Base-by-base conservation (phyloP, 2,113 vertebrate genomes). In the Gorsachius goisagi region DNA sequence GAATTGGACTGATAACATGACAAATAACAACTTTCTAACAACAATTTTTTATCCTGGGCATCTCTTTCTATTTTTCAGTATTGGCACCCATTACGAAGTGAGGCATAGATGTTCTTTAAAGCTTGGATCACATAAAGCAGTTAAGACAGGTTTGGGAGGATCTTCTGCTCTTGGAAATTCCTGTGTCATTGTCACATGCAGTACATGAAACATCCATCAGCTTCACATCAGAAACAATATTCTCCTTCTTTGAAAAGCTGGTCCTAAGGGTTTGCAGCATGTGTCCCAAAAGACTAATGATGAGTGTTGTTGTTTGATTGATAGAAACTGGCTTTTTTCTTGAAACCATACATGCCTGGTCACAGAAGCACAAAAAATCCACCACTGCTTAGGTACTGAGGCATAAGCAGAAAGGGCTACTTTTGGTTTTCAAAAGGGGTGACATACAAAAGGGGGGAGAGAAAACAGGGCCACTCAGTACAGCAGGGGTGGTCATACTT, bases 131-230 rank as follows among this genome's bases (percentile, higher is more conserved):
- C 53, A 77, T 88, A 85, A 96, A 95, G 69, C 68, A 85, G 39
- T 35, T 91, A 77, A 81, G 86, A 91, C 50, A 66, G 78, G 52
- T 95, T 90, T 90, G 90, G 79, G 93, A 97, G 74, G 93, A 97
- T 69, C 85, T 76, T 95, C 94, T 95, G 63, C 97, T 97, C 92
- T 68, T 88, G 47, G 90, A 97, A 97, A 96, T 96, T 90, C 94
- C 91, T 95, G 85, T 96, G 95, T 97, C 95, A 94, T 97, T 98
- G 97, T 98, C 95, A 94, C 94, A 89, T 24, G 8, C 66, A 78
- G 95, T 95, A 97, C 76, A 97, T 95, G 96, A 97, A 97, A 73
- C 55, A 97, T 85, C 95, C 96, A 96, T 96, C 96, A 97, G 95
- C 74, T 97, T 97, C 95, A 94, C 68, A 97, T 93, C 64, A 95